phyloP scores from a whole-genome alignment of 2,113 vertebrate genomes.

The Carassius carassius region DNA sequence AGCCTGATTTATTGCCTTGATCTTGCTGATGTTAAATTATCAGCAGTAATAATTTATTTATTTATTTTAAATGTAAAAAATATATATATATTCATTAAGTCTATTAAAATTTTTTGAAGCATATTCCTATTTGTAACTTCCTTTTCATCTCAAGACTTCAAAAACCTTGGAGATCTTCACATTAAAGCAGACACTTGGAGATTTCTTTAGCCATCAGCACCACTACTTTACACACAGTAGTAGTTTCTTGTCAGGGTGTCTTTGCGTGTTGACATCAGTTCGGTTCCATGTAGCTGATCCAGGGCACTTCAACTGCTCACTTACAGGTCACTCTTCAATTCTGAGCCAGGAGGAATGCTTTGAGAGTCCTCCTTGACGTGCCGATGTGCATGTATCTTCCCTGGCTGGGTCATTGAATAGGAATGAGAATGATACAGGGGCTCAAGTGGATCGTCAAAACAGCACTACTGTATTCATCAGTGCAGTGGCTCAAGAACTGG shows the following conservation, averaged over 20 bases:
- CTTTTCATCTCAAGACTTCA: background rate
- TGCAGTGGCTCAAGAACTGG: background rate
- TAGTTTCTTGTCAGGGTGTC: background rate
- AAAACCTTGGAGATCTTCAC: background rate
- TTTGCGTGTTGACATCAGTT: background rate
- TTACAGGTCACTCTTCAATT: background rate
- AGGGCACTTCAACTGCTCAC: background rate
- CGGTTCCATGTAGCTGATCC: background rate
- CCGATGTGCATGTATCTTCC: background rate
- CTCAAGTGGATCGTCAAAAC: background rate
- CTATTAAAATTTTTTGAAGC: too few species aligned
- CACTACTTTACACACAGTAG: background rate
- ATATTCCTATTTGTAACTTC: background rate
- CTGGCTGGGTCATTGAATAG: background rate
- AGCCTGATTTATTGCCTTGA: background rate
- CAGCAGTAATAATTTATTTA: background rate
- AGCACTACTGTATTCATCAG: slow-evolving; percentile 13
- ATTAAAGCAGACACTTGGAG: background rate
- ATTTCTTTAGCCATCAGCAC: background rate
- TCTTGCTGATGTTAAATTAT: background rate
- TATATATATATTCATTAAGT: background rate
- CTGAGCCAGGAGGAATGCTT: background rate
- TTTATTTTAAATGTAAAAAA: too few species aligned
- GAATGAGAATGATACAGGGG: background rate
- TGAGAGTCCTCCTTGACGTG: background rate